Evolutionary conservation across 2,888 invertebrate genomes (phyloP), one percentile per base, ranked within the genome.

Genomic region (Drosophila fungiperda): DNA sequence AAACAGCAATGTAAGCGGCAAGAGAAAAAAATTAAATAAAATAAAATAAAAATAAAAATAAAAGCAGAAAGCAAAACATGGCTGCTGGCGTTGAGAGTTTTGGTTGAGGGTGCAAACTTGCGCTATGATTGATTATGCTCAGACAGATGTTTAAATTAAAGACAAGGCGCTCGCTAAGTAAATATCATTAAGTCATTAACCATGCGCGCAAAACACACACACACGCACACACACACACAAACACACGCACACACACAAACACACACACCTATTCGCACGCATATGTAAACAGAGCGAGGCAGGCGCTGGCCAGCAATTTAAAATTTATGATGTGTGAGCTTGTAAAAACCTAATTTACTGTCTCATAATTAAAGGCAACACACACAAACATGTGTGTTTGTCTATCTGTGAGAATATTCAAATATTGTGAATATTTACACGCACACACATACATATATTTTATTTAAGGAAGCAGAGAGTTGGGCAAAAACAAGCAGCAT

Each of bases 291-390:
- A 45, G 8, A 45, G 45, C 45, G 15, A 23, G 45, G n/a, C 50
- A 26, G 33, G 49, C 45, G 49, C 70, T 80, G 62, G 65, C 54
- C 68, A 73, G 75, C 83, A 88, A 86, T 88, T 89, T 85, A 82
- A 85, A 87, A 83, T 87, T 87, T 87, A 89, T 87, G 82, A 88
- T 89, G 90, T 87, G 87, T 83, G 88, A 89, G 86, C 78, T 68
- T 85, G 83, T 87, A 77, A 87, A 88, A 87, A 85, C 89, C 89
- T 91, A 91, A 92, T 92, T 92, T 92, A 89, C 88, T 91, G 83
- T 73, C 76, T 89, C 92, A 91, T 90, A 91, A 92, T 92, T 89
- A 89, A 90, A 86, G 90, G 50, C 76, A 59, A 29, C 5, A 29
- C 29, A 29, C 29, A 29, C 29, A 29, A 6, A 29, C 29, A 29